A percentile compares a stretch with the other conserved stretches of the same genome.
phyloP scores from a whole-genome alignment of 2,888 invertebrate genomes.

The Eretmocerus hayati region DNA sequence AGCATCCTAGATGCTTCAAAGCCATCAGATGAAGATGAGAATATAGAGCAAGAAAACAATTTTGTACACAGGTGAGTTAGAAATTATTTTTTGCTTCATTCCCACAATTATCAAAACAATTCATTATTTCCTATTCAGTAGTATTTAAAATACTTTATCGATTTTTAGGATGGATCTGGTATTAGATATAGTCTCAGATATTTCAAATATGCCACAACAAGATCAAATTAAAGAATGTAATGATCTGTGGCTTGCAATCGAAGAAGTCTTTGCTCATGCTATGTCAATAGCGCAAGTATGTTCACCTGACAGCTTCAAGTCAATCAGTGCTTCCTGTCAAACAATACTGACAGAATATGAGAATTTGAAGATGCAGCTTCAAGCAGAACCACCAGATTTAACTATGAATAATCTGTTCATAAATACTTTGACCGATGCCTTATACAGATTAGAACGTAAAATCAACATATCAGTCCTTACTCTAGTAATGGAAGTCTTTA shows the following conservation, averaged over 20 bases:
- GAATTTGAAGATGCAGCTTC: conserved; percentile 38
- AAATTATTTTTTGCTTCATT: conserved; percentile 1
- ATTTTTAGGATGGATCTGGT: conserved; percentile 39
- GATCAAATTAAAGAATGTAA: conserved; percentile 32
- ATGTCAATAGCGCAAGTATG: conserved; percentile 47
- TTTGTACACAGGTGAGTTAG: conserved; percentile 38
- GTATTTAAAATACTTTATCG: not conserved
- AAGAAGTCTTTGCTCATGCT: conserved; percentile 45
- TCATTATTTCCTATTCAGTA: too few species aligned
- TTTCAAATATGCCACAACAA: conserved; percentile 30
- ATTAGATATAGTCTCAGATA: conserved; percentile 37
- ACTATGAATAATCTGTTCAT: conserved; percentile 54
- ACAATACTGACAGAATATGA: conserved; percentile 44
- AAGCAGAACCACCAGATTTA: conserved; percentile 43
- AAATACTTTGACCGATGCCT: conserved; percentile 55
- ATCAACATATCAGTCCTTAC: conserved; percentile 60
- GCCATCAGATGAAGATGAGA: conserved; percentile 34
- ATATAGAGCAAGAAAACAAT: conserved; percentile 36
- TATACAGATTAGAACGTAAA: conserved; percentile 59
- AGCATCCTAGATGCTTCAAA: conserved; percentile 33
- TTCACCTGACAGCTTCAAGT: conserved; percentile 41
- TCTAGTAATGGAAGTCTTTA: conserved; percentile 50
- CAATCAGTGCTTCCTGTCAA: conserved; percentile 44
- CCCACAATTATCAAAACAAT: too few species aligned
- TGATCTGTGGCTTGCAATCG: conserved; percentile 39